These are phyloP conservation scores for Apteryx mantelli DNA, from an alignment of 2,113 vertebrate species.

Conservation along the genomic window DNA sequence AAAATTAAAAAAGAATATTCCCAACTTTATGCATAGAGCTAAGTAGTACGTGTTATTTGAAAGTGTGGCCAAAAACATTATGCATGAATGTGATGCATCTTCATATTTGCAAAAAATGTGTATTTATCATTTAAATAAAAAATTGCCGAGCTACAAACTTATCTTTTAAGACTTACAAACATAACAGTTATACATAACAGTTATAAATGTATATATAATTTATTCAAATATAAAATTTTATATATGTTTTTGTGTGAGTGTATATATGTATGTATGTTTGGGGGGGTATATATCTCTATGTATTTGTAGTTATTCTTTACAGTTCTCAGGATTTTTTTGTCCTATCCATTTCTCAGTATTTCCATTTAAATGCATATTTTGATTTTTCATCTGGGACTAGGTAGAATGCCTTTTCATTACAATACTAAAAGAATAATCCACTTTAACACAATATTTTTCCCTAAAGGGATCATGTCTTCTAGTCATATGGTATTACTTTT, in stretches of 20 bases:
- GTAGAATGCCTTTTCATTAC: slow-evolving; percentile 68
- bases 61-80: slow-evolving; percentile 30
- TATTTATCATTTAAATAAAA: slow-evolving; percentile 39
- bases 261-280: not conserved
- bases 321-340: slow-evolving; percentile 44
- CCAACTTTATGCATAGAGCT: slow-evolving; percentile 44
- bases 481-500: slow-evolving; percentile 71
- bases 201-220: not conserved
- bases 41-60: slow-evolving; percentile 56
- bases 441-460: slow-evolving; percentile 74
- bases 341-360: slow-evolving; percentile 71
- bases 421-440: slow-evolving; percentile 73
- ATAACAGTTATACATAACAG: too few species aligned
- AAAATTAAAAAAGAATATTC: slow-evolving; percentile 62
- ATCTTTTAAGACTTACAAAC: not conserved
- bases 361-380: slow-evolving; percentile 78
- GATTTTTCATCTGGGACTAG: slow-evolving; percentile 74
- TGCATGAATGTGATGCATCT: slow-evolving; percentile 15
- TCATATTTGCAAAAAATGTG: slow-evolving; percentile 6
- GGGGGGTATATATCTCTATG: not conserved
- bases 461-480: slow-evolving; percentile 69
- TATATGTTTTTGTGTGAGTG: not conserved
- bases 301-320: slow-evolving; percentile 8
- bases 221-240: not conserved
- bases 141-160: not conserved